Percentiles rank a stretch among this genome's conserved stretches.
Evolutionary conservation across 2,113 vertebrate genomes (phyloP).

Genomic region (Pithys albifrons): DNA sequence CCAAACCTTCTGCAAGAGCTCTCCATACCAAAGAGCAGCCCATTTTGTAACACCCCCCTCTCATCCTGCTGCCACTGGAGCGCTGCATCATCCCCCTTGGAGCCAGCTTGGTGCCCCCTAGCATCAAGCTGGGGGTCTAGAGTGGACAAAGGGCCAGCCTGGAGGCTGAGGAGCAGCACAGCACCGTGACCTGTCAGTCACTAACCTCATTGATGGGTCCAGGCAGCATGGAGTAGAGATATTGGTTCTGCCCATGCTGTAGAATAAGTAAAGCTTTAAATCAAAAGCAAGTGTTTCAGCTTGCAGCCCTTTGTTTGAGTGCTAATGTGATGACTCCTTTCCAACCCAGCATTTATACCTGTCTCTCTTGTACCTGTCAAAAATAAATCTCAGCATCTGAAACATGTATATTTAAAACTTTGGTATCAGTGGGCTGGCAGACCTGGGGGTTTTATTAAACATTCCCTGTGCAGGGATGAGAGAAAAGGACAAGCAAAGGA

Average conservation of each 20-base stretch:
- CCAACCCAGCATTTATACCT: constrained; percentile 27
- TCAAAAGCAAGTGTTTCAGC: neutral
- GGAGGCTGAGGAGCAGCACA: neutral
- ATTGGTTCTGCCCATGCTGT: neutral
- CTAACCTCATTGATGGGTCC: neutral
- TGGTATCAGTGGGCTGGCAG: neutral
- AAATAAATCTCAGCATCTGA: constrained; percentile 32
- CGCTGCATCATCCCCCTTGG: neutral
- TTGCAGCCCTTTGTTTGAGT: constrained; percentile 4
- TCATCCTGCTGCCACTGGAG: rapidly evolving
- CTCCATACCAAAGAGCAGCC: neutral
- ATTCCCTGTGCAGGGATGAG: neutral
- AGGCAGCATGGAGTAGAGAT: neutral
- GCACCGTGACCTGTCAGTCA: neutral
- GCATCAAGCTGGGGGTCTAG: no score
- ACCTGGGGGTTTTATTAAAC: neutral
- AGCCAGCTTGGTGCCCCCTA: neutral
- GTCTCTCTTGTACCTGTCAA: constrained; percentile 30
- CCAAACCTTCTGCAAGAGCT: neutral
- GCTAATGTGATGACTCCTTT: neutral
- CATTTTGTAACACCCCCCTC: rapidly evolving
- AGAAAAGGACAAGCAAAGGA: neutral
- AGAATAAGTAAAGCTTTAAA: constrained; percentile 23
- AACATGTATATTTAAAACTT: constrained; percentile 20
- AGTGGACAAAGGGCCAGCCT: neutral